Base-by-base conservation (phyloP, 2,888 invertebrate species). In the Euphydryas editha region DNA sequence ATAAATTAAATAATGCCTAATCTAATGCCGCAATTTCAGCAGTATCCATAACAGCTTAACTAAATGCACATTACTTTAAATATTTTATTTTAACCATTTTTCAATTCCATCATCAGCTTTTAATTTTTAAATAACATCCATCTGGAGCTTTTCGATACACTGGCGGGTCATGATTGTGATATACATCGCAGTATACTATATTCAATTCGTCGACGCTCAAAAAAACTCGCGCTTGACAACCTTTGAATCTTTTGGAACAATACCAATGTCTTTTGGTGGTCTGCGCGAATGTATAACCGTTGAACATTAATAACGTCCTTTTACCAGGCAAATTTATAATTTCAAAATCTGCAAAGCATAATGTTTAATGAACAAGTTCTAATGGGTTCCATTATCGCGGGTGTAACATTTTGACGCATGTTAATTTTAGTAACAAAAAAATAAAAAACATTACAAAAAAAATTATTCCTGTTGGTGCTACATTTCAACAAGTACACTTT, bases 231-330 rank as follows among this genome's bases (percentile, higher is more conserved):
- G 85, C 86, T 65, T 80, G 83, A 67, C 87, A 87, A 0, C 84
- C 86, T 59, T 81, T 83, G 0, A 71, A 37, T 64, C 78, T 84
- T 65, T 84, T 83, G 0, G 87, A 86, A 59, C 87, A 87, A 69
- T 87, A 87, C 78, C 77, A 87, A 42, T 83, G 80, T 0, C 78
- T 69, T 1, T 73, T 75, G 0, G 75, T 71, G 0, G 77, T 81
- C 24, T 80, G 76, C 0, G 86, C 80, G 63, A 83, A 87, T 0
- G 87, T 85, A 58, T 78, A 87, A 0, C 76, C 75, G n/a, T 79
- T 74, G 0, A 76, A 77, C 86, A 86, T 85, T 8, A 86, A 69
- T 17, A 86, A 59, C 15, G 78, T 78, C 24, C 76, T 82, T 15
- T 73, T 80, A 0, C 72, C 74, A 0, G 66, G 18, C 7, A 84